These are phyloP conservation scores for Sardinella longiceps DNA, from an alignment of 2,797 vertebrate genomes.

Conservation along the genomic window DNA sequence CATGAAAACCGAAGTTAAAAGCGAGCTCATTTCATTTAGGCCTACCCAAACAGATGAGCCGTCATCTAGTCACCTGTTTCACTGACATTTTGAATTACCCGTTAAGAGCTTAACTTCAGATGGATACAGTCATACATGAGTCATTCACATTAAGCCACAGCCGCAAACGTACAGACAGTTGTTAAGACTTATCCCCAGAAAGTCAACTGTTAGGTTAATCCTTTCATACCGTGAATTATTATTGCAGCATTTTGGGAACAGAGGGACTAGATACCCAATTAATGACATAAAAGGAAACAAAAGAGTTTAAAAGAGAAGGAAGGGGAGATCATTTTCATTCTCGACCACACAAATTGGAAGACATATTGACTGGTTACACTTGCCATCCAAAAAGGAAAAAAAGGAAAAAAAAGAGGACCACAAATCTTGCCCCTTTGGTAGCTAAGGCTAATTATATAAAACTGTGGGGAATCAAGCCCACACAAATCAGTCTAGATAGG, in stretches of 20 bases:
- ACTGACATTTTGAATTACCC: not conserved
- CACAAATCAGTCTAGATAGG: not conserved
- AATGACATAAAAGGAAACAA: not conserved
- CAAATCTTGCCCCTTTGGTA: not conserved
- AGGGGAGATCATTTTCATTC: not conserved
- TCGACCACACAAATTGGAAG: not conserved
- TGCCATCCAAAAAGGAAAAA: not conserved
- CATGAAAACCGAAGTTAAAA: not conserved
- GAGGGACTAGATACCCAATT: not conserved
- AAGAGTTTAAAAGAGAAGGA: not conserved
- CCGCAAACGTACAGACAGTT: not conserved
- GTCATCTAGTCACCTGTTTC: not conserved
- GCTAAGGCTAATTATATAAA: not conserved
- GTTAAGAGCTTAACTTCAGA: not conserved
- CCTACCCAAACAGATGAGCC: not conserved
- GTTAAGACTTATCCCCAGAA: not conserved
- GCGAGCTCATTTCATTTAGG: not conserved
- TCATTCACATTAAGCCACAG: not conserved
- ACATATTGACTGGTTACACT: not conserved
- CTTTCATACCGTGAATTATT: not conserved
- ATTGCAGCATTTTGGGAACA: not conserved
- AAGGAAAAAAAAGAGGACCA: not conserved
- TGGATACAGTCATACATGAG: not conserved
- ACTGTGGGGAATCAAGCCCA: not conserved
- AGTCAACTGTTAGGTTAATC: not conserved